Conservation (phyloP, 2,797 vertebrate genomes). For the Myotis daubentonii region DNA sequence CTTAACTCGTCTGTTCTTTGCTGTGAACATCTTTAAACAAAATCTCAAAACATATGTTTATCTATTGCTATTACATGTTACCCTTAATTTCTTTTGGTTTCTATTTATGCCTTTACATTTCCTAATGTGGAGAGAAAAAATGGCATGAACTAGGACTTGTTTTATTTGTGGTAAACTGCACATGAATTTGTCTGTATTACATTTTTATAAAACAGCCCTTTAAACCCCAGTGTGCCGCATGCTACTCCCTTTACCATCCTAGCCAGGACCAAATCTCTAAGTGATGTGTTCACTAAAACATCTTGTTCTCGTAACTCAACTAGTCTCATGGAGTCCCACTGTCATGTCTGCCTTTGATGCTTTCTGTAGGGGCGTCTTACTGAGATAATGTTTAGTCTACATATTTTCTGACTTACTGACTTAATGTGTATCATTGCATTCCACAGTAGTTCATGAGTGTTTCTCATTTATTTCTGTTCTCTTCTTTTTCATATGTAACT, state of each 20-base stretch:
- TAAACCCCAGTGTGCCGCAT: slow-evolving; percentile 80
- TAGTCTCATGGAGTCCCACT: slow-evolving; percentile 54
- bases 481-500: slow-evolving; percentile 72
- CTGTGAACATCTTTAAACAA: not conserved
- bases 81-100: not conserved
- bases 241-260: slow-evolving; percentile 73
- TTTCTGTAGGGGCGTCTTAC: slow-evolving; percentile 67
- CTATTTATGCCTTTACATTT: slow-evolving; percentile 44
- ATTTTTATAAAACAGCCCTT: slow-evolving; percentile 69
- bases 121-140: not conserved
- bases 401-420: not conserved
- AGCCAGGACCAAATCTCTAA: slow-evolving; percentile 54
- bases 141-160: not conserved
- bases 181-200: slow-evolving; percentile 68
- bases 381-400: slow-evolving; percentile 64
- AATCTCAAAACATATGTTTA: not conserved
- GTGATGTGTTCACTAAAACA: slow-evolving; percentile 66
- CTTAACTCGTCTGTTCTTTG: not conserved
- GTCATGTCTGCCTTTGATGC: slow-evolving; percentile 66
- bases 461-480: slow-evolving; percentile 44
- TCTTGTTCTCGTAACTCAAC: slow-evolving; percentile 73
- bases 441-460: slow-evolving; percentile 45
- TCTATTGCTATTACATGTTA: not conserved
- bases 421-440: not conserved
- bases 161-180: slow-evolving; percentile 59